phyloP scores from a whole-genome alignment of 2,113 vertebrate genomes.

The Alectura lathami region DNA sequence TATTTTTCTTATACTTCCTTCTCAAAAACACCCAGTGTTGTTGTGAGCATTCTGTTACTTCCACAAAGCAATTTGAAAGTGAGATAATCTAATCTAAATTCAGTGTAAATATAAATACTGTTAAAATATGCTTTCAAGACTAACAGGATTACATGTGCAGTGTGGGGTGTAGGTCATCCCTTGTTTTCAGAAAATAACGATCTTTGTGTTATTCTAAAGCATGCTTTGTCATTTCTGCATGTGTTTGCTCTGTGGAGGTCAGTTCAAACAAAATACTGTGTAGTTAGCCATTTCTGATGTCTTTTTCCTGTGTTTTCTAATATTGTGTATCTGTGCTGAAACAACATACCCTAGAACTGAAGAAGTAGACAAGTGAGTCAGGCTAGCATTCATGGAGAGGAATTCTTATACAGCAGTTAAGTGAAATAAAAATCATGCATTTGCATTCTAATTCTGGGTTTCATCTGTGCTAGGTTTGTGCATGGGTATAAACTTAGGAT shows the following conservation, averaged over 20 bases:
- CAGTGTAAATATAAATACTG: slow-evolving; percentile 42
- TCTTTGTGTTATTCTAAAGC: slow-evolving; percentile 44
- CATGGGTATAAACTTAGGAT: accelerated
- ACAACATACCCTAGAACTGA: background rate
- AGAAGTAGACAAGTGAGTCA: background rate
- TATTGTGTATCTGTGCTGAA: background rate
- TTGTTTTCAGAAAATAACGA: slow-evolving; percentile 61
- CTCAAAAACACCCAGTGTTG: background rate
- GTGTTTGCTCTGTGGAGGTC: background rate
- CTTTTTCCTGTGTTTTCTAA: slow-evolving; percentile 17
- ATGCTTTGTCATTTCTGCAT: slow-evolving; percentile 23
- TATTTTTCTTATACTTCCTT: background rate
- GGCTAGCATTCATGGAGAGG: background rate
- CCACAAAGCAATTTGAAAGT: slow-evolving; percentile 32
- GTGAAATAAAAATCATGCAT: accelerated
- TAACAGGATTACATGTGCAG: background rate
- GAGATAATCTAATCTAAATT: slow-evolving; percentile 42
- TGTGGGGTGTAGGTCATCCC: background rate
- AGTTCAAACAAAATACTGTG: background rate
- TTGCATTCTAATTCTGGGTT: background rate
- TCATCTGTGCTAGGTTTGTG: background rate
- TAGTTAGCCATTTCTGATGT: background rate
- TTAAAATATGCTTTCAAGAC: slow-evolving; percentile 46
- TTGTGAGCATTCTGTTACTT: slow-evolving; percentile 30
- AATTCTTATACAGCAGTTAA: background rate